Evolutionary conservation across 2,797 vertebrate species (phyloP).

Genomic region (Pipistrellus nathusii): DNA sequence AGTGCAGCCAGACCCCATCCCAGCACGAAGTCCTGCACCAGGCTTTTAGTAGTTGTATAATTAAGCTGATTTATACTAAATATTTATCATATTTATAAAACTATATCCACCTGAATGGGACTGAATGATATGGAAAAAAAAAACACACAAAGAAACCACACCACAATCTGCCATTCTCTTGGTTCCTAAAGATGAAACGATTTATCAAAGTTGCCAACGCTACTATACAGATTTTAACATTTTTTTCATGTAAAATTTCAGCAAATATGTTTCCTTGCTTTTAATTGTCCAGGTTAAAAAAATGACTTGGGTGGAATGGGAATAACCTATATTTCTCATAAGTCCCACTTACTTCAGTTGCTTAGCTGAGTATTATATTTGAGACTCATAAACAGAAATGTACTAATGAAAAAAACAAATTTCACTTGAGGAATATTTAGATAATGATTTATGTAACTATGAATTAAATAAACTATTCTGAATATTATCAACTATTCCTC

Average conservation of each 20-base stretch:
- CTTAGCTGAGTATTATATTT: not conserved
- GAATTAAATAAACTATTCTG: conserved; percentile 1
- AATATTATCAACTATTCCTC: not conserved
- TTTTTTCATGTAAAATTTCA: conserved; percentile 3
- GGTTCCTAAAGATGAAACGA: not conserved
- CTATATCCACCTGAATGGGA: not conserved
- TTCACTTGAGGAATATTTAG: conserved; percentile 12
- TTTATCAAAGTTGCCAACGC: not conserved
- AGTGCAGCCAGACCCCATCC: too few species aligned
- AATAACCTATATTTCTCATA: not conserved
- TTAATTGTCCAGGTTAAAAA: conserved; percentile 44
- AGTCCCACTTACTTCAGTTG: not conserved
- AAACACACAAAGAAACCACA: not conserved
- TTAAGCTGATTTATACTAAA: not conserved
- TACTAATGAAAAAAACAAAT: conserved; percentile 23
- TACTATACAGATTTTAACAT: not conserved
- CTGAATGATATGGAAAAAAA: not conserved
- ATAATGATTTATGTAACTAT: conserved; percentile 9
- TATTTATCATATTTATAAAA: conserved; percentile 21
- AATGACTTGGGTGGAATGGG: not conserved
- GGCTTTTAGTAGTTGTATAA: not conserved
- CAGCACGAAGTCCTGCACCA: too few species aligned
- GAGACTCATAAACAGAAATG: conserved; percentile 44
- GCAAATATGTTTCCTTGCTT: conserved; percentile 30
- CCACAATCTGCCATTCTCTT: not conserved